Percentiles rank a stretch among this genome's conserved stretches.
Conservation (phyloP, 1,140 invertebrate genomes). For the Probaryconus sp. region DNA sequence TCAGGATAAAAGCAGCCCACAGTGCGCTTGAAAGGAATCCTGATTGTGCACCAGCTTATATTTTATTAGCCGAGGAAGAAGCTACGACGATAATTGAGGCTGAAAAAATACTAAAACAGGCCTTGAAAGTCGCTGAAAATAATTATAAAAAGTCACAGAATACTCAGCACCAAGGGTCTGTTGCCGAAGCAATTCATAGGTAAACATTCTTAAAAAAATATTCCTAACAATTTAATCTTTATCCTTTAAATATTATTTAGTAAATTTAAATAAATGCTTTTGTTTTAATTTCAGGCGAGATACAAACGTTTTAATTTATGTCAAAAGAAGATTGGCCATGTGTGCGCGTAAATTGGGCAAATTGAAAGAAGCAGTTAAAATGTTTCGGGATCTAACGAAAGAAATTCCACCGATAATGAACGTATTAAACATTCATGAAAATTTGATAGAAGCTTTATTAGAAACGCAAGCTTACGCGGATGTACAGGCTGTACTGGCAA, state of each 20-base stretch:
- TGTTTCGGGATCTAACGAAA: conserved; percentile 98
- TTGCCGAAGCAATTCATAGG: conserved; percentile 86
- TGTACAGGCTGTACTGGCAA: conserved; percentile 96
- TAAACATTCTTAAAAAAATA: conserved; percentile 4
- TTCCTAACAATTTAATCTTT: not conserved
- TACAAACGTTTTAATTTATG: conserved; percentile 97
- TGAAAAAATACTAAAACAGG: conserved; percentile 92
- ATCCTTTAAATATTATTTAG: not conserved
- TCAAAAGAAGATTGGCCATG: conserved; percentile 96
- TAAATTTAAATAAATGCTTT: not conserved
- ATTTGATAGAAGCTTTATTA: conserved; percentile 95
- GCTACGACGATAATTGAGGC: conserved; percentile 93
- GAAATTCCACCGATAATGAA: conserved; percentile 98
- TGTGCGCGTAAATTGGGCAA: conserved; percentile 96
- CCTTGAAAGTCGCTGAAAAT: conserved; percentile 91
- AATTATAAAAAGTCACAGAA: conserved; percentile 91
- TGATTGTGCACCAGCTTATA: conserved; percentile 97
- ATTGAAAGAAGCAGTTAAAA: conserved; percentile 96
- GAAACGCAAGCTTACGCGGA: conserved; percentile 98
- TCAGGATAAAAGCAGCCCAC: conserved; percentile 94
- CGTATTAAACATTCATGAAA: conserved; percentile 97
- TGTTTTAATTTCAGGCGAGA: conserved; percentile 83
- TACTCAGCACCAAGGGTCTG: conserved; percentile 86
- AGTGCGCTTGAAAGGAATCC: conserved; percentile 93
- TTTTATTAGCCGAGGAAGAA: conserved; percentile 97